Evolutionary conservation across 2,888 invertebrate genomes (phyloP).

Genomic region (Apoderus coryli): DNA sequence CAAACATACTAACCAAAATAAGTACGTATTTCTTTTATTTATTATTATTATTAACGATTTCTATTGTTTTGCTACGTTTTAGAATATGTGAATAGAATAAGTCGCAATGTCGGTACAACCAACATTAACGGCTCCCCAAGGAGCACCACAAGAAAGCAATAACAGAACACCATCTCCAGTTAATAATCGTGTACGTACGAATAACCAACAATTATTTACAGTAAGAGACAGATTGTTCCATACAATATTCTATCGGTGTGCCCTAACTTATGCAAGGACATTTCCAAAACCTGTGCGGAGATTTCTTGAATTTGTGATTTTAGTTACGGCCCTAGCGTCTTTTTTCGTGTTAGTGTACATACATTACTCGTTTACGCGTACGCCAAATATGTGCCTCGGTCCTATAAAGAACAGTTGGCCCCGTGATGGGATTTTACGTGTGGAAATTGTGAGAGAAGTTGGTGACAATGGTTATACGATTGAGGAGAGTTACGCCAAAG

Average conservation of each 20-base stretch:
- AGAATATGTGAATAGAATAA: too few species aligned
- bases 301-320: constrained; percentile 68
- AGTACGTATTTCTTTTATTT: too few species aligned
- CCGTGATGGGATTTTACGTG: constrained; percentile 82
- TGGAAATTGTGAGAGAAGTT: constrained; percentile 67
- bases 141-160: too few species aligned
- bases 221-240: constrained; percentile 87
- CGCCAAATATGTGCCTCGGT: constrained; percentile 86
- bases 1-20: too few species aligned
- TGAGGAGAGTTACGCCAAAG: constrained; percentile 72
- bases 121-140: too few species aligned
- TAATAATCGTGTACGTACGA: constrained; percentile 41
- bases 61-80: too few species aligned
- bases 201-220: constrained; percentile 56
- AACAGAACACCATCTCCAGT: too few species aligned
- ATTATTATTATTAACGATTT: too few species aligned
- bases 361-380: constrained; percentile 84
- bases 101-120: too few species aligned
- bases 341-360: constrained; percentile 89
- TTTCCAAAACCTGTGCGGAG: constrained; percentile 73
- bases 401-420: constrained; percentile 86
- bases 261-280: constrained; percentile 80
- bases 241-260: constrained; percentile 84
- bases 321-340: constrained; percentile 68
- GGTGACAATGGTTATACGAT: constrained; percentile 62